phyloP scores from a whole-genome alignment of 1,140 invertebrate genomes.

The Cydia splendana region DNA sequence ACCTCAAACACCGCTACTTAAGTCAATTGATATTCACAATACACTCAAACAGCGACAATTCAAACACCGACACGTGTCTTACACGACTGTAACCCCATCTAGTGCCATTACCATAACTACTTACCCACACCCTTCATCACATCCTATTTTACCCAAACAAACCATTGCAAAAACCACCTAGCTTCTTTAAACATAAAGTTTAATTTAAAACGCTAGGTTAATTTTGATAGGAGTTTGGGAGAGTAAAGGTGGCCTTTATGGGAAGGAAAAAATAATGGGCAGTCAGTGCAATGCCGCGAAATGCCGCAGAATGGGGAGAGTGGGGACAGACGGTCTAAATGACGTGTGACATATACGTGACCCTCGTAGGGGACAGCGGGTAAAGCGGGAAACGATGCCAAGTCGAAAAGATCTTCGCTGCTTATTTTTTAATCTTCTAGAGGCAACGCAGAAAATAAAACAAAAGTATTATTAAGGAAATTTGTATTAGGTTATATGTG shows the following conservation, averaged over 20 bases:
- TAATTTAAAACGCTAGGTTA: slow-evolving; percentile 33
- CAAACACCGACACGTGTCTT: slow-evolving; percentile 12
- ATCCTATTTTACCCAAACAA: neutral
- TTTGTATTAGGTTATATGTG: too few relatives aligned
- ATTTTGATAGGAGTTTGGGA: neutral
- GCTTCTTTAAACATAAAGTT: neutral
- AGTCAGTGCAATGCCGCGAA: slow-evolving; percentile 49
- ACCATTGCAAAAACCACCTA: neutral
- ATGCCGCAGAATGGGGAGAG: slow-evolving; percentile 52
- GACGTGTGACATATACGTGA: slow-evolving; percentile 74
- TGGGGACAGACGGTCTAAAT: slow-evolving; percentile 60
- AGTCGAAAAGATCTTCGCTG: neutral
- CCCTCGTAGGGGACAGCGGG: slow-evolving; percentile 38
- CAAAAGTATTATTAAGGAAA: too few relatives aligned
- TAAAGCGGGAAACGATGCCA: neutral
- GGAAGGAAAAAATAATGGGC: slow-evolving; percentile 69
- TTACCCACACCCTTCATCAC: neutral
- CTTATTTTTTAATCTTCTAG: too few relatives aligned
- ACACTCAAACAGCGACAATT: slow-evolving; percentile 26
- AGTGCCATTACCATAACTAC: slow-evolving; percentile 10
- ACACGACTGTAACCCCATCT: slow-evolving; percentile 25
- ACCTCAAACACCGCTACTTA: slow-evolving; percentile 24
- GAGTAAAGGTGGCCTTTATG: slow-evolving; percentile 61
- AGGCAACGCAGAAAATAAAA: too few relatives aligned
- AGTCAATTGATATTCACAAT: slow-evolving; percentile 32